These are phyloP conservation scores for Saccostrea echinata DNA, from an alignment of 1,140 invertebrate genomes.

Conservation along the genomic window DNA sequence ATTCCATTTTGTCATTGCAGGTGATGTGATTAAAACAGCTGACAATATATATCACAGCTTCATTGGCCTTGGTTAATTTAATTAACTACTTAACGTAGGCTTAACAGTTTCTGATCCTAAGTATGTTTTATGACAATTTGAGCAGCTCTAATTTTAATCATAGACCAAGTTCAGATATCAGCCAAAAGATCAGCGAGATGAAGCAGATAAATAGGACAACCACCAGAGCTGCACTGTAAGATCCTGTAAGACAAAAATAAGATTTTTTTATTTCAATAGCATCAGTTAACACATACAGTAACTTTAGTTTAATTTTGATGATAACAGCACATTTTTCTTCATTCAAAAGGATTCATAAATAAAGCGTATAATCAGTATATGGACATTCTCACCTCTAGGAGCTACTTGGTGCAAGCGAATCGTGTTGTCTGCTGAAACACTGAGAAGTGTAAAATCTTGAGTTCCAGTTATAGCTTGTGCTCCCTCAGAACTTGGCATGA, in stretches of 20 bases:
- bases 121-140: neutral
- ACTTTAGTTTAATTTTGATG: no score
- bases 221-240: slow-evolving; percentile 58
- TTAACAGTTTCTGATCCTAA: no score
- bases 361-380: no score
- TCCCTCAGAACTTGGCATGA: slow-evolving; percentile 85
- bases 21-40: neutral
- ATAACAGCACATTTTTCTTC: no score
- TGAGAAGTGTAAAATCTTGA: slow-evolving; percentile 89
- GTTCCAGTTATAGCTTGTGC: slow-evolving; percentile 86
- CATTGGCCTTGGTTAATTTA: neutral
- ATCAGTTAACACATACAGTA: no score
- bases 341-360: no score
- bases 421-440: slow-evolving; percentile 96
- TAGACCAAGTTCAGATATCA: slow-evolving; percentile 68
- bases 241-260: slow-evolving; percentile 58
- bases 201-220: slow-evolving; percentile 60
- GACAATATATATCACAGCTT: slow-evolving; percentile 4
- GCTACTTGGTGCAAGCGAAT: slow-evolving; percentile 94
- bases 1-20: neutral
- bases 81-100: neutral
- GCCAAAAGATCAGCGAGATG: slow-evolving; percentile 66
- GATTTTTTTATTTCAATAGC: no score
- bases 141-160: slow-evolving; percentile 48
- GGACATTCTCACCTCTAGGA: slow-evolving; percentile 85